Conservation (phyloP, 1,140 invertebrate species). For the Scaptomyza graminum region DNA sequence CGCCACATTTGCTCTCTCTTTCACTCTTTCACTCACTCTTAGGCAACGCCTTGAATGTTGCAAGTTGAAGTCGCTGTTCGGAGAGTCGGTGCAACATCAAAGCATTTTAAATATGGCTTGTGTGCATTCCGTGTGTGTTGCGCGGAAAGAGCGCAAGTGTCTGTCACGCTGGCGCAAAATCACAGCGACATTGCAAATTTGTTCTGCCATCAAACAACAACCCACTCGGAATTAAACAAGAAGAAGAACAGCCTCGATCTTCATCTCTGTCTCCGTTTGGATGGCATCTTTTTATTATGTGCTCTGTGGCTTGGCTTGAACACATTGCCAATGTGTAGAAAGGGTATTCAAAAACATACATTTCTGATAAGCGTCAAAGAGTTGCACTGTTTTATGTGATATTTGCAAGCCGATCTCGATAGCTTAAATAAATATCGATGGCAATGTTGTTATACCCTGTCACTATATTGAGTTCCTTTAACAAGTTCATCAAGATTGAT, state of each 20-base stretch:
- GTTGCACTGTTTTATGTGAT: too few species aligned
- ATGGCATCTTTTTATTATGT: conserved; percentile 31
- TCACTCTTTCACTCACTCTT: not conserved
- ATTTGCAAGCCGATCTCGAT: too few species aligned
- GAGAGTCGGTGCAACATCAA: conserved; percentile 60
- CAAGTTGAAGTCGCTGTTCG: not conserved
- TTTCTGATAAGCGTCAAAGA: too few species aligned
- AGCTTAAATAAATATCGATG: too few species aligned
- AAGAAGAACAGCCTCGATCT: not conserved
- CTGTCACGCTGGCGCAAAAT: conserved; percentile 57
- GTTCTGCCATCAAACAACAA: conserved; percentile 78
- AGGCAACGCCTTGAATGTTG: conserved; percentile 25
- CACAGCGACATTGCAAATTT: conserved; percentile 66
- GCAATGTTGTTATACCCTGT: too few species aligned
- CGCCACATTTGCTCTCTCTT: conserved; percentile 7
- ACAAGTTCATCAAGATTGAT: too few species aligned
- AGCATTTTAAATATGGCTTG: conserved; percentile 72
- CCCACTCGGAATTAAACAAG: conserved; percentile 60
- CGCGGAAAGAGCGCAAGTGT: conserved; percentile 26
- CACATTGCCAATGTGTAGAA: too few species aligned
- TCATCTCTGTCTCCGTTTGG: not conserved
- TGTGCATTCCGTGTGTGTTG: conserved; percentile 32
- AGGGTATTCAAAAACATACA: too few species aligned
- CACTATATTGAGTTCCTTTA: too few species aligned
- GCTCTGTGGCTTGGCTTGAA: not conserved